Base-by-base conservation (phyloP, 2,888 invertebrate species). In the Creontiades dilutus region DNA sequence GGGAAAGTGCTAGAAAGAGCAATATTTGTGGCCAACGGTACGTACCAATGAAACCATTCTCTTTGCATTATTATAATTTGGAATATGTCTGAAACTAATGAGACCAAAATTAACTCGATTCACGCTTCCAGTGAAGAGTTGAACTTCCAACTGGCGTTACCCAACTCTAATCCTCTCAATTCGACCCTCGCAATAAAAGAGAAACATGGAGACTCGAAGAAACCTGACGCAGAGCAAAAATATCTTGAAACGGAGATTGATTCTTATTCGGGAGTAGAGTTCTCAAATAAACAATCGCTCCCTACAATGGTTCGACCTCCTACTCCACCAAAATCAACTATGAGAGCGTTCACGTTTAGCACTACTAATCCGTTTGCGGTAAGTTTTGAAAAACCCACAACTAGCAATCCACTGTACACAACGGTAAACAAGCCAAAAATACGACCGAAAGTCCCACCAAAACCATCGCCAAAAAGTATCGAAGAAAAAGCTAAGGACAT, bases 181-280 rank as follows among this genome's bases (percentile, higher is more conserved):
- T 23, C 68, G 11, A 12, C 7, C 13, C 11, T 19, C 7, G 23
- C 19, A 68, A 12, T 12, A 14, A 61, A 16, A n/a, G 16, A 9
- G 4, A 9, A 19, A 19, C 16, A 52, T 52, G 52, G 52, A 19
- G 27, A 23, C 78, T 28, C 27, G 78, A 13, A 78, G 27, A n/a
- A 16, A 28, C 14, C 19, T 37, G 46, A 80, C 9, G 0, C 46
- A 0, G 48, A 48, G 19, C 48, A 82, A 82, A n/a, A 23, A 14
- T 85, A 85, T 37, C 61, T 85, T 55, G 85, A 85, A 37, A 85
- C 85, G 9, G 85, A 85, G 23, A 85, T 85, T 37, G 85, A 85
- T 46, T 27, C 85, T 4, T 85, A 85, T 19, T 61, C 85, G 0
- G 57, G 37, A 19, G n/a, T 85, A n/a, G 61, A 57, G 37, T 85